Percentiles rank a stretch among this genome's conserved stretches.
Evolutionary conservation across 2,888 invertebrate species (phyloP).

Genomic region (Isotomurus palustris): DNA sequence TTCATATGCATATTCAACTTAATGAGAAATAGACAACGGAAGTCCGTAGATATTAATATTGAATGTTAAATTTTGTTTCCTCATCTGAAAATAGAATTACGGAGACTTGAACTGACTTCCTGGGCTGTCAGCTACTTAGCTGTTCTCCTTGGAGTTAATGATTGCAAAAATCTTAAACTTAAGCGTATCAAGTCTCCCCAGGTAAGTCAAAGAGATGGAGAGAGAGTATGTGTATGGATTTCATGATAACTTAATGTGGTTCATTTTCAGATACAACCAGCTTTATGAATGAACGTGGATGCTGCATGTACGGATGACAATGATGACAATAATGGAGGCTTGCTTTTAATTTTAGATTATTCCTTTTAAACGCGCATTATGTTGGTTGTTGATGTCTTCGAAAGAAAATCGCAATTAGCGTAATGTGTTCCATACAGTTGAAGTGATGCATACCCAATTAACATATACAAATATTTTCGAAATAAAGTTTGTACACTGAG

Average conservation of each 20-base stretch:
- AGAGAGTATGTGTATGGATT: not conserved
- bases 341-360: not conserved
- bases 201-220: conserved; percentile 10
- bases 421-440: too few species aligned
- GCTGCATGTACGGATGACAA: not conserved
- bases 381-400: too few species aligned
- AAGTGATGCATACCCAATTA: too few species aligned
- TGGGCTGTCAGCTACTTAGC: conserved; percentile 26
- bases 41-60: too few species aligned
- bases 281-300: not conserved
- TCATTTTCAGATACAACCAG: not conserved
- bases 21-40: too few species aligned
- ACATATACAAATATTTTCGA: too few species aligned
- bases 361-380: too few species aligned
- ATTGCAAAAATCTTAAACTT: conserved; percentile 27
- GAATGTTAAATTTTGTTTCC: not conserved
- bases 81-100: conserved; percentile 26
- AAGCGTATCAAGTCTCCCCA: conserved; percentile 25
- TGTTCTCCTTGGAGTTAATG: conserved; percentile 29
- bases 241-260: not conserved
- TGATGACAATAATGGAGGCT: conserved; percentile 10
- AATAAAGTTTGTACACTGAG: too few species aligned
- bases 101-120: conserved; percentile 23
- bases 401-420: too few species aligned
- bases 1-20: too few species aligned